Conservation (phyloP, 2,888 invertebrate species). For the Eupithecia abbreviata region DNA sequence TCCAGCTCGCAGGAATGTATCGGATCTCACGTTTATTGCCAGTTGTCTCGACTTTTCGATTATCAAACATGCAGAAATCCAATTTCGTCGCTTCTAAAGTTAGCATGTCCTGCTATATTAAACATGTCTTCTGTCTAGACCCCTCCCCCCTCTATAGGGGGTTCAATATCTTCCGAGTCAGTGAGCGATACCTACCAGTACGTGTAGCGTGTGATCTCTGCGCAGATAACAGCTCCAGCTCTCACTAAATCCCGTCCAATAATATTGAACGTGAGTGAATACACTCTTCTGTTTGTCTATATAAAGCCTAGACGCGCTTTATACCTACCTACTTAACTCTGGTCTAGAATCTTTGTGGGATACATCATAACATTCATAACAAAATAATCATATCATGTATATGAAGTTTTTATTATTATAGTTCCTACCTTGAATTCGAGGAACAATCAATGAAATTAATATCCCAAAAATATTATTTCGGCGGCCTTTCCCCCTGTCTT, state of each 20-base stretch:
- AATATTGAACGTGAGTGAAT: background rate
- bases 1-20: background rate
- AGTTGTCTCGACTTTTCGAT: slow-evolving; percentile 22
- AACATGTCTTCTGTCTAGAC: slow-evolving; percentile 34
- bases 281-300: background rate
- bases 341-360: background rate
- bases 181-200: slow-evolving; percentile 26
- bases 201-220: slow-evolving; percentile 18
- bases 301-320: background rate
- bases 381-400: no score
- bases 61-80: slow-evolving; percentile 28
- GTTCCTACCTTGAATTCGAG: no score
- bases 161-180: slow-evolving; percentile 31
- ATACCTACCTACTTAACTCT: background rate
- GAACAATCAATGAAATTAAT: no score
- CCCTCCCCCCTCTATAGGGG: background rate
- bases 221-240: slow-evolving; percentile 15
- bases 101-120: slow-evolving; percentile 26
- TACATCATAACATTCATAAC: background rate
- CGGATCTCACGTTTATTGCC: slow-evolving; percentile 17
- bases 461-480: no score
- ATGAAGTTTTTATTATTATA: no score
- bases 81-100: slow-evolving; percentile 28
- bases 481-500: no score
- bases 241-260: background rate